A percentile compares a stretch with the other conserved stretches of the same genome.
Conservation (phyloP, 2,113 vertebrate species). For the Drymodes brunneopygia region DNA sequence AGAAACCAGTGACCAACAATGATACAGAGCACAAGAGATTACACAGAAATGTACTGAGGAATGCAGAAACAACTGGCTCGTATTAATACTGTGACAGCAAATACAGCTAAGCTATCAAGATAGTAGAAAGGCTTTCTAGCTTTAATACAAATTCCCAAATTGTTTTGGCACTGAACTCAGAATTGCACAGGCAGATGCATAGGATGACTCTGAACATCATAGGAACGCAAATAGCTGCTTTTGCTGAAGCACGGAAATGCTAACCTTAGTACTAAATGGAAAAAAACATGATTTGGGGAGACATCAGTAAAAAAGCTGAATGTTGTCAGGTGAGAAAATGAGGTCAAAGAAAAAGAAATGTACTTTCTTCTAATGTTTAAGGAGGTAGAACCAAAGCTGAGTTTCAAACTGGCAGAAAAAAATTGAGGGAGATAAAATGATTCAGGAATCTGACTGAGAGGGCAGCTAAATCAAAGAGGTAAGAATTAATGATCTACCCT, state of each 20-base stretch:
- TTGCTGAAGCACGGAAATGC: not conserved
- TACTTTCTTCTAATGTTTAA: constrained; percentile 45
- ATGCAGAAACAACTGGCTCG: not conserved
- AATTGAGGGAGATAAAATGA: constrained; percentile 27
- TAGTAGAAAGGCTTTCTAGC: constrained; percentile 23
- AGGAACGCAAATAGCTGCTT: constrained; percentile 27
- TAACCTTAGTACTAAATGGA: constrained; percentile 26
- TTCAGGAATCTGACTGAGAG: constrained; percentile 23
- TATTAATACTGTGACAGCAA: constrained; percentile 27
- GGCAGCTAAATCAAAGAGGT: constrained; percentile 47
- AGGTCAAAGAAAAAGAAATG: constrained; percentile 52
- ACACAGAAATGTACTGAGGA: not conserved
- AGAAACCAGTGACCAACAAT: not conserved
- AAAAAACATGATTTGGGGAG: constrained; percentile 21
- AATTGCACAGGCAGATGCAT: not conserved
- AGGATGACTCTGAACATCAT: constrained; percentile 24
- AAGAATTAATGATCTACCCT: constrained; percentile 49
- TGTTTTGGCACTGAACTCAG: constrained; percentile 49
- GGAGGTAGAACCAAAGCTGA: constrained; percentile 47
- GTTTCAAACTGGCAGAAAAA: constrained; percentile 51
- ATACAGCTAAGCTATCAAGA: constrained; percentile 52
- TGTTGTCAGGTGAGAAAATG: constrained; percentile 54
- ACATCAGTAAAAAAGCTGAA: constrained; percentile 13
- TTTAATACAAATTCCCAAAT: constrained; percentile 43
- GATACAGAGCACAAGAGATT: not conserved